A percentile compares a stretch with the other conserved stretches of the same genome.
Conservation (phyloP, 2,797 vertebrate species). For the Emydoidea blandingii region DNA sequence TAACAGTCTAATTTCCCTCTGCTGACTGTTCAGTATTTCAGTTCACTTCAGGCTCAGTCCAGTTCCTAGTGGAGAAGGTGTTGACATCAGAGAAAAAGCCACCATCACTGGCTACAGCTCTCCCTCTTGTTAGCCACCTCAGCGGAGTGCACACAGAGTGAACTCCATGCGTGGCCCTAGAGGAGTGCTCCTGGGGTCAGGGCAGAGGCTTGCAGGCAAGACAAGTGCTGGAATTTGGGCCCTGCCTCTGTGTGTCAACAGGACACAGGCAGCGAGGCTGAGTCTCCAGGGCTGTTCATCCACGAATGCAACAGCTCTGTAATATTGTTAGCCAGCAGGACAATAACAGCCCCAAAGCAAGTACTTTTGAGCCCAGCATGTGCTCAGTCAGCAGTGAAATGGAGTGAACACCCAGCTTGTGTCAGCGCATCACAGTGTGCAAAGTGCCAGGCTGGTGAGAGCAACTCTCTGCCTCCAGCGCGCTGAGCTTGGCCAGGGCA, state of each 20-base stretch:
- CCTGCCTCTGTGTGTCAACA: neutral
- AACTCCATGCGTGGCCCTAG: too few relatives aligned
- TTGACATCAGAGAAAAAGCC: too few relatives aligned
- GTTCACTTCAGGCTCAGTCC: neutral
- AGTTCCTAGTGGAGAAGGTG: neutral
- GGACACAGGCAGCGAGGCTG: neutral
- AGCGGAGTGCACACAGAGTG: too few relatives aligned
- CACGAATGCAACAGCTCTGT: neutral
- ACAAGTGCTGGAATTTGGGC: neutral
- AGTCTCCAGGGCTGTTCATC: neutral
- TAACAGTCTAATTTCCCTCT: neutral
- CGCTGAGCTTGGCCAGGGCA: neutral
- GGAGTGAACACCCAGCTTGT: conserved; percentile 1
- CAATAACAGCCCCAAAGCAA: neutral
- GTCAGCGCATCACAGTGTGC: neutral
- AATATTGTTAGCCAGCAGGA: neutral
- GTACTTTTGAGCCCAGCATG: neutral
- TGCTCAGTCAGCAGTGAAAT: neutral
- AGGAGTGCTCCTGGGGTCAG: too few relatives aligned
- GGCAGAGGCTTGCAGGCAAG: neutral
- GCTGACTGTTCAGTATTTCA: neutral
- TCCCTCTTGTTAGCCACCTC: too few relatives aligned
- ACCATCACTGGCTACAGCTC: too few relatives aligned
- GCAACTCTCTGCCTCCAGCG: neutral
- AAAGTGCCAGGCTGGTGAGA: neutral